A percentile compares a stretch with the other conserved stretches of the same genome.
These are phyloP conservation scores for Pyrocephalus nanus DNA, from an alignment of 2,797 vertebrate species.

Conservation along the genomic window DNA sequence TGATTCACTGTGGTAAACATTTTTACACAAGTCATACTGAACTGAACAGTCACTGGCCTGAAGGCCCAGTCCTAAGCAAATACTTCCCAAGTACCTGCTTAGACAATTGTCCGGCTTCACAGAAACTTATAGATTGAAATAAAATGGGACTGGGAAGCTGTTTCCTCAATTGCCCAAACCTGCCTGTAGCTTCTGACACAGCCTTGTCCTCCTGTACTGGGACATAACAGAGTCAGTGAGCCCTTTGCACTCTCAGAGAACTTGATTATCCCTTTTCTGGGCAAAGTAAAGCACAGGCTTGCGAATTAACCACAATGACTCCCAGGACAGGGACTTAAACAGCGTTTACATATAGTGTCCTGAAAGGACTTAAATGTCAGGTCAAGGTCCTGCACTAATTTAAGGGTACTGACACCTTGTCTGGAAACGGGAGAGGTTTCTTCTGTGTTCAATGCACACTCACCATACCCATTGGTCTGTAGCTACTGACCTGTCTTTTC, in stretches of 20 bases:
- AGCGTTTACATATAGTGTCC: background rate
- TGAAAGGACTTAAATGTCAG: background rate
- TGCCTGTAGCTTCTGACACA: background rate
- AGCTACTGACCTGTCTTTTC: background rate
- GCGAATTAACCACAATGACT: background rate
- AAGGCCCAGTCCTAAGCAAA: background rate
- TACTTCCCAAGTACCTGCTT: background rate
- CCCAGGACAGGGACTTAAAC: background rate
- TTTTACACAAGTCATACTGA: background rate
- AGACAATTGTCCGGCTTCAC: background rate
- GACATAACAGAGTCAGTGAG: background rate
- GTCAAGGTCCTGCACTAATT: background rate
- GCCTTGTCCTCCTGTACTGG: background rate
- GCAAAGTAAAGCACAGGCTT: background rate
- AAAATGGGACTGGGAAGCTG: background rate
- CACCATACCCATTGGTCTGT: background rate
- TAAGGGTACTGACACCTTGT: accelerated
- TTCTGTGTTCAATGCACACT: background rate
- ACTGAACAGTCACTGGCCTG: background rate
- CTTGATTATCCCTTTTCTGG: background rate
- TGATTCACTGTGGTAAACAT: background rate
- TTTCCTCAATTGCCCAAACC: background rate
- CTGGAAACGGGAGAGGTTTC: background rate
- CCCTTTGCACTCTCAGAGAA: background rate
- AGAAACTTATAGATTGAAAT: background rate